phyloP scores from a whole-genome alignment of 2,888 invertebrate species.

The Periphyllus acericola region DNA sequence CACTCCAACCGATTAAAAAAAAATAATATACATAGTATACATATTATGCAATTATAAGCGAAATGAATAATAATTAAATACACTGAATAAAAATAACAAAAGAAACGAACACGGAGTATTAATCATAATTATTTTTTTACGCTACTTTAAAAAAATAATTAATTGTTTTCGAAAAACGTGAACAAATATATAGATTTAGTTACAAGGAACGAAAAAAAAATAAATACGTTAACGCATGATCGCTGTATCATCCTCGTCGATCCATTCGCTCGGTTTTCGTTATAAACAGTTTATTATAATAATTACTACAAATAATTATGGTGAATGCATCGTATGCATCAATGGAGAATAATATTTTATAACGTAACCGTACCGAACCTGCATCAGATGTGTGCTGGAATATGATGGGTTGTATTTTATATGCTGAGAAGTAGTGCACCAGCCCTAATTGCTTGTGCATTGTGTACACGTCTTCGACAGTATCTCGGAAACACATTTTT shows the following conservation, averaged over 20 bases:
- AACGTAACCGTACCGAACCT: background rate
- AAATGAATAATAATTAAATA: too few relatives aligned
- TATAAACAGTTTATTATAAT: background rate
- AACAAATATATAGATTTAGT: too few relatives aligned
- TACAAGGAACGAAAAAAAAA: background rate
- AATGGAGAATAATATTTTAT: background rate
- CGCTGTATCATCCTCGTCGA: background rate
- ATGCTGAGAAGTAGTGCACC: constrained; percentile 41
- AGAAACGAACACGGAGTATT: too few relatives aligned
- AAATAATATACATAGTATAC: too few relatives aligned
- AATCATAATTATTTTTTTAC: too few relatives aligned
- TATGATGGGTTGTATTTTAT: constrained; percentile 39
- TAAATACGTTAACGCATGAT: background rate
- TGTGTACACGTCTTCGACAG: constrained; percentile 22
- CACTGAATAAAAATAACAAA: too few relatives aligned
- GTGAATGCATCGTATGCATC: background rate
- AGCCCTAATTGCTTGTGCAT: constrained; percentile 45
- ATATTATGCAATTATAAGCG: too few relatives aligned
- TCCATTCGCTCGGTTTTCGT: background rate
- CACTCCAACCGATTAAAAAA: too few relatives aligned
- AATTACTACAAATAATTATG: too few relatives aligned
- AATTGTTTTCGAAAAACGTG: too few relatives aligned
- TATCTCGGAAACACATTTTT: constrained; percentile 31
- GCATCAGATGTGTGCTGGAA: constrained; percentile 16
- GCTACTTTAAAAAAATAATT: too few relatives aligned